phyloP scores from a whole-genome alignment of 2,888 invertebrate genomes.

The Stenichneumon culpator region DNA sequence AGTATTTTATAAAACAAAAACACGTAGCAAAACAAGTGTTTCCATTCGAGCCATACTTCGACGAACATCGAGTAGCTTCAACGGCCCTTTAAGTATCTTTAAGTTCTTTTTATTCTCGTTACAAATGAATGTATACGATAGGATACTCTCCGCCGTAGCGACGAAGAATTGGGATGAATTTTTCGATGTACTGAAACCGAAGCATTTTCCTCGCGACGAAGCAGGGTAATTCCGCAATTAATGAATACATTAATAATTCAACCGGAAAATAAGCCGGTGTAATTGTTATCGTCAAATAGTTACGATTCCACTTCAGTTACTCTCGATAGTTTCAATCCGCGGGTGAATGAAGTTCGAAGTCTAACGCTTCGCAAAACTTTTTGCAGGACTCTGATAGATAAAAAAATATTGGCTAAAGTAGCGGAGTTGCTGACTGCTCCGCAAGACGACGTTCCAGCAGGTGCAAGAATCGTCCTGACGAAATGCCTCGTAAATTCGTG shows the following conservation, averaged over 20 bases:
- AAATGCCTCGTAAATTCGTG: slow-evolving; percentile 82
- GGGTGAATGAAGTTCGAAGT: not conserved
- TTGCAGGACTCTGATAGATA: slow-evolving; percentile 73
- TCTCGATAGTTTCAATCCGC: not conserved
- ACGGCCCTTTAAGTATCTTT: not conserved
- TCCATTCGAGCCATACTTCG: not conserved
- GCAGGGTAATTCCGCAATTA: slow-evolving; percentile 59
- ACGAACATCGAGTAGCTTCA: not conserved
- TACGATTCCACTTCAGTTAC: not conserved
- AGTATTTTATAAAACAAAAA: not conserved
- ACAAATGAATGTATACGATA: slow-evolving; percentile 69
- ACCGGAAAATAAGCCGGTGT: not conserved
- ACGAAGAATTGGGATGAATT: slow-evolving; percentile 76
- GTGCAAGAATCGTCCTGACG: slow-evolving; percentile 75
- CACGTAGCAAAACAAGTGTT: not conserved
- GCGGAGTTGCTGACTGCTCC: slow-evolving; percentile 74
- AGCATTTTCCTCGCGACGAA: slow-evolving; percentile 73
- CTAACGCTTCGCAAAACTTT: not conserved
- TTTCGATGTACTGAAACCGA: slow-evolving; percentile 74
- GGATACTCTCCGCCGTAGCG: slow-evolving; percentile 46
- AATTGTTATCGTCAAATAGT: not conserved
- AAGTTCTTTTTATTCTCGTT: not conserved
- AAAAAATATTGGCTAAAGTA: slow-evolving; percentile 75
- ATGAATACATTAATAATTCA: not conserved
- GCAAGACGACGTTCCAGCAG: slow-evolving; percentile 65